Conservation (phyloP, 1,140 invertebrate species). For the Rhopalosiphum padi region DNA sequence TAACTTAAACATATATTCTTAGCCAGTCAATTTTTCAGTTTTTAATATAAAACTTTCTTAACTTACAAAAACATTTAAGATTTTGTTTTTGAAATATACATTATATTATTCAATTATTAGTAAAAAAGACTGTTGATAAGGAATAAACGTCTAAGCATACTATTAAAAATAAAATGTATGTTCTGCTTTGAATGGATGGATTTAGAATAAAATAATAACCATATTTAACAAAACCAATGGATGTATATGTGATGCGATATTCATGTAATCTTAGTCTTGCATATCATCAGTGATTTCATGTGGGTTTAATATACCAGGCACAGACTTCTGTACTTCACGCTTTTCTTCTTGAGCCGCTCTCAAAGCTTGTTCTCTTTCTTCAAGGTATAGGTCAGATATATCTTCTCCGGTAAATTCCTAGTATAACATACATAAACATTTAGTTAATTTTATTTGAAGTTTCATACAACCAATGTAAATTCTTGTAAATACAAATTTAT, state of each 20-base stretch:
- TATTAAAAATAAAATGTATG: conserved; percentile 32
- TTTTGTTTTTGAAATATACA: conserved; percentile 16
- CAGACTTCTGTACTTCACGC: conserved; percentile 86
- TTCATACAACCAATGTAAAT: background rate
- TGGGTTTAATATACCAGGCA: conserved; percentile 96
- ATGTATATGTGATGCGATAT: conserved; percentile 32
- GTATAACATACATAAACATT: background rate
- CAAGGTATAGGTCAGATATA: conserved; percentile 94
- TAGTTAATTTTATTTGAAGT: background rate
- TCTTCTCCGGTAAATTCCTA: conserved; percentile 98
- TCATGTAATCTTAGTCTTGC: conserved; percentile 78
- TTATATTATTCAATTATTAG: conserved; percentile 36
- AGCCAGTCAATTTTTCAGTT: conserved; percentile 42
- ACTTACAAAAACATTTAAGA: conserved; percentile 15
- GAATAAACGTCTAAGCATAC: conserved; percentile 23
- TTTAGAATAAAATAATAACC: conserved; percentile 48
- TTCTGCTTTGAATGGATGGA: conserved; percentile 36
- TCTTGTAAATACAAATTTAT: background rate
- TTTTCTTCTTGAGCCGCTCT: conserved; percentile 92
- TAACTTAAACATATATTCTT: conserved; percentile 35
- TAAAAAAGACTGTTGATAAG: conserved; percentile 29
- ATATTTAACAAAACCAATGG: conserved; percentile 43
- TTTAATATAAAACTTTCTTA: conserved; percentile 32
- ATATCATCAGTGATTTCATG: conserved; percentile 97
- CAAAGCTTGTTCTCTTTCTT: conserved; percentile 90